A percentile compares a stretch with the other conserved stretches of the same genome.
phyloP scores from a whole-genome alignment of 2,888 invertebrate genomes.

The Drosophila flavopinicola region DNA sequence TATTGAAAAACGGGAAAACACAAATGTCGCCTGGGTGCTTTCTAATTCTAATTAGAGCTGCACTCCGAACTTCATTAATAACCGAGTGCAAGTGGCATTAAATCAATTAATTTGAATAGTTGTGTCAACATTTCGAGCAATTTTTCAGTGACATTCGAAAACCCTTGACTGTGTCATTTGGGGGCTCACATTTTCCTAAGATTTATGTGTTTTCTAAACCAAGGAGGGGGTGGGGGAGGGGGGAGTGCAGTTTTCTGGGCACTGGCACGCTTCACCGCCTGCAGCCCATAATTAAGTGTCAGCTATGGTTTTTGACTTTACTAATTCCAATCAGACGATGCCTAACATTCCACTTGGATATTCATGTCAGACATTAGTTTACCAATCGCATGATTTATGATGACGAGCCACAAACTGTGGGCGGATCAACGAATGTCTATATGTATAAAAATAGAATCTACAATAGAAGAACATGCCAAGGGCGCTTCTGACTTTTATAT shows the following conservation, averaged over 20 bases:
- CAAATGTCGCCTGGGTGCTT: slow-evolving; percentile 29
- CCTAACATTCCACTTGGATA: slow-evolving; percentile 39
- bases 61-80: slow-evolving; percentile 75
- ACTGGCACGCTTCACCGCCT: slow-evolving; percentile 67
- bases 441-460: slow-evolving; percentile 26
- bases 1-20: slow-evolving; percentile 39
- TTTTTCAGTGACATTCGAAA: slow-evolving; percentile 70
- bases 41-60: slow-evolving; percentile 71
- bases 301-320: slow-evolving; percentile 75
- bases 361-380: slow-evolving; percentile 35
- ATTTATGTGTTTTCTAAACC: slow-evolving; percentile 50
- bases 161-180: slow-evolving; percentile 45
- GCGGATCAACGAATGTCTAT: slow-evolving; percentile 4
- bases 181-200: slow-evolving; percentile 38
- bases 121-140: slow-evolving; percentile 72
- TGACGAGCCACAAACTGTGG: slow-evolving; percentile 36
- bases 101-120: slow-evolving; percentile 79
- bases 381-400: slow-evolving; percentile 61
- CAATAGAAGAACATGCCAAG: neutral
- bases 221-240: neutral
- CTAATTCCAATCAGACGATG: slow-evolving; percentile 73
- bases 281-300: slow-evolving; percentile 80
- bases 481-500: neutral
- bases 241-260: neutral
- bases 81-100: slow-evolving; percentile 64